These are phyloP conservation scores for Emydoidea blandingii DNA, from an alignment of 2,797 vertebrate species.

Conservation along the genomic window DNA sequence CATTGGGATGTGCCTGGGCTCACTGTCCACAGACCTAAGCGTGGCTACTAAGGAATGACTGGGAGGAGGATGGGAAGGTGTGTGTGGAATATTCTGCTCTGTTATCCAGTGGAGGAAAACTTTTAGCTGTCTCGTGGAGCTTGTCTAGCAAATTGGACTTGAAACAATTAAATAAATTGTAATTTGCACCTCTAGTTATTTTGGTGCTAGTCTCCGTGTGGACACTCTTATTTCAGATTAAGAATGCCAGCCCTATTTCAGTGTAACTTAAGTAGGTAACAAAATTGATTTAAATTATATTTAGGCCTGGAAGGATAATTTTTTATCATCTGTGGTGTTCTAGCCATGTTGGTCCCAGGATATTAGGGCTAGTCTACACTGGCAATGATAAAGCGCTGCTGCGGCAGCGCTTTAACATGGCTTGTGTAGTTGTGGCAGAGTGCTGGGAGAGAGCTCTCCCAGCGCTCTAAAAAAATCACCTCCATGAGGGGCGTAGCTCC, in stretches of 20 bases:
- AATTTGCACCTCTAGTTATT: neutral
- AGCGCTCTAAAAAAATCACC: too few relatives aligned
- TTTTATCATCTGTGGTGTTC: neutral
- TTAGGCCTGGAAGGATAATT: neutral
- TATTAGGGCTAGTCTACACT: too few relatives aligned
- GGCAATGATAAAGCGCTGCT: too few relatives aligned
- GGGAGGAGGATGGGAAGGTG: neutral
- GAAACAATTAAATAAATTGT: neutral
- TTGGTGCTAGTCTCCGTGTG: neutral
- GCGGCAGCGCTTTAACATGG: too few relatives aligned
- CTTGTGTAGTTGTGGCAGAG: too few relatives aligned
- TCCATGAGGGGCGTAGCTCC: too few relatives aligned
- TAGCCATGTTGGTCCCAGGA: neutral
- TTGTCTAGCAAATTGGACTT: neutral
- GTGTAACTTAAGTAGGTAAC: neutral
- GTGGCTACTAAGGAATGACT: neutral
- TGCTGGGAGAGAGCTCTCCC: too few relatives aligned
- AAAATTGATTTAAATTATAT: neutral
- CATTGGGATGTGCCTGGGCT: neutral
- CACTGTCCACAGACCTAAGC: too few relatives aligned
- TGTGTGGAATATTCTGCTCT: neutral
- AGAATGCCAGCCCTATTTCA: neutral
- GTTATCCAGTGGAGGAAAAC: neutral
- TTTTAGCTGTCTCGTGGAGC: neutral
- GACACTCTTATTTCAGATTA: neutral